phyloP scores from a whole-genome alignment of 2,888 invertebrate genomes.

The Caprella mutica region DNA sequence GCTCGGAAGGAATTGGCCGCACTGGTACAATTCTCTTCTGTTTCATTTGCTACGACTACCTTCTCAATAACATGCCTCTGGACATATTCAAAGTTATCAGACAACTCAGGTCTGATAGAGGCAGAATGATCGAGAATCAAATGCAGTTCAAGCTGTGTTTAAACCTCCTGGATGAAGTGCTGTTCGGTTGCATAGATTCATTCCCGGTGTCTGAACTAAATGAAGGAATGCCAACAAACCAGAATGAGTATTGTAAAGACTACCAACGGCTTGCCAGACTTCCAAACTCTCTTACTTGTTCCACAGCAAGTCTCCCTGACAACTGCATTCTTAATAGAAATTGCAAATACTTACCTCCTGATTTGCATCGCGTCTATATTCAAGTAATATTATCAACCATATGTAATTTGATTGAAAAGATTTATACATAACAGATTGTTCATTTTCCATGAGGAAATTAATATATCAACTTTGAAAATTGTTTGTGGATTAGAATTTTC shows the following conservation, averaged over 20 bases:
- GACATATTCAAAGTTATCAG: slow-evolving; percentile 12
- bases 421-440: no score
- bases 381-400: no score
- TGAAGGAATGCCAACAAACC: background rate
- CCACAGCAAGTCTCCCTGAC: no score
- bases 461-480: no score
- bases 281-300: no score
- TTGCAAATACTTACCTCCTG: no score
- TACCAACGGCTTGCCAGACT: no score
- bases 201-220: background rate
- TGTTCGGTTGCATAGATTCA: slow-evolving; percentile 13
- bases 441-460: no score
- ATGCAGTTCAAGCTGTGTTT: slow-evolving; percentile 12
- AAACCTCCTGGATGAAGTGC: slow-evolving; percentile 17
- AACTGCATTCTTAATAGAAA: no score
- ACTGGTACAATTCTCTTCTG: slow-evolving; percentile 25
- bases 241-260: background rate
- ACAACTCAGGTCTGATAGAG: slow-evolving; percentile 11
- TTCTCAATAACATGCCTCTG: background rate
- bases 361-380: no score
- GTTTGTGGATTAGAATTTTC: no score
- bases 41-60: slow-evolving; percentile 17
- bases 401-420: no score
- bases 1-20: slow-evolving; percentile 28
- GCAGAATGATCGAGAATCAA: slow-evolving; percentile 23